phyloP scores from a whole-genome alignment of 2,113 vertebrate genomes.

The Microcebus ravelobensis region DNA sequence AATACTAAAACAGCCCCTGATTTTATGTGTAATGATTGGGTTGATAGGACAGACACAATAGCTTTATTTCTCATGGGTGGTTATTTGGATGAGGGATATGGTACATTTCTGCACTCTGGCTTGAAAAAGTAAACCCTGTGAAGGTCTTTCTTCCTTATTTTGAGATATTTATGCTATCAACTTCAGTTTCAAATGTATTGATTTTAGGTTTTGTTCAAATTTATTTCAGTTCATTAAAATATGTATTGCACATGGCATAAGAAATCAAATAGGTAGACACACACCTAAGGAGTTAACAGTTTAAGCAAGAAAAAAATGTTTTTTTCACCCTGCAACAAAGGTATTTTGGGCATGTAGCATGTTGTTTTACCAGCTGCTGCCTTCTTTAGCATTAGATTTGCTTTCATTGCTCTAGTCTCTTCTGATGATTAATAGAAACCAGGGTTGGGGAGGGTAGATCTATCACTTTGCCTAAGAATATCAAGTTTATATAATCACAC shows the following conservation, averaged over 20 bases:
- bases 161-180: not conserved
- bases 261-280: not conserved
- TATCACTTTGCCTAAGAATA: conserved; percentile 35
- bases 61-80: not conserved
- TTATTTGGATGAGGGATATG: not conserved
- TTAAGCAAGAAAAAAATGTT: not conserved
- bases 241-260: not conserved
- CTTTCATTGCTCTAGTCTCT: not conserved
- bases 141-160: conserved; percentile 11
- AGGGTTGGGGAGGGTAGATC: not conserved
- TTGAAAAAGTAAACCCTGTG: not conserved
- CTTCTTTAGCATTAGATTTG: conserved; percentile 5
- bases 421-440: conserved; percentile 47
- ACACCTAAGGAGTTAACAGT: conserved; percentile 60
- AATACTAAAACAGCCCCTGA: not conserved
- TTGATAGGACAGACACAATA: not conserved
- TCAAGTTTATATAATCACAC: conserved; percentile 1
- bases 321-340: conserved; percentile 48
- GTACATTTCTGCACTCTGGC: not conserved
- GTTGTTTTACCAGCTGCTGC: conserved; percentile 63
- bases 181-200: not conserved
- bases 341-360: conserved; percentile 73
- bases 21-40: not conserved
- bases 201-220: not conserved
- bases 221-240: not conserved